Conservation (phyloP, 2,797 vertebrate species). For the Gobio occitaniae region DNA sequence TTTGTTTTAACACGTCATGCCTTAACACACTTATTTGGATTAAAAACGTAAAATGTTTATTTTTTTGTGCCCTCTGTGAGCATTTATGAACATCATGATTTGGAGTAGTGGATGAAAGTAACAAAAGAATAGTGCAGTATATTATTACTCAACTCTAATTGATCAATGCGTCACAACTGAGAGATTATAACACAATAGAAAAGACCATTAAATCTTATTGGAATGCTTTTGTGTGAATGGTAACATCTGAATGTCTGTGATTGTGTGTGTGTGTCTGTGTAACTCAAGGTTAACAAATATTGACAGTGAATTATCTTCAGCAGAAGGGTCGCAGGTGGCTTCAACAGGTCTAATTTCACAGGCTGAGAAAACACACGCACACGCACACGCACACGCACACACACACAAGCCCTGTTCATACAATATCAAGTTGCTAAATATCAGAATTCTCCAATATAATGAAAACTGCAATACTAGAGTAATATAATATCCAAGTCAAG, state of each 20-base stretch:
- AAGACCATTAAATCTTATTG: background rate
- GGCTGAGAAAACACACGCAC: slow-evolving; percentile 46
- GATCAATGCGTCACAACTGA: background rate
- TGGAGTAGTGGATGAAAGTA: background rate
- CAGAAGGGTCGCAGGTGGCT: slow-evolving; percentile 76
- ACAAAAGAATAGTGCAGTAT: slow-evolving; percentile 17
- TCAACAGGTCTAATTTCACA: slow-evolving; percentile 70
- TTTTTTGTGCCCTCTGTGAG: background rate
- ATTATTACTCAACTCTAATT: slow-evolving; percentile 19
- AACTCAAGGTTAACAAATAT: slow-evolving; percentile 78
- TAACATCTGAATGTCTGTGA: slow-evolving; percentile 38
- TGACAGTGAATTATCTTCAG: slow-evolving; percentile 78
- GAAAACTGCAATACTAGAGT: background rate
- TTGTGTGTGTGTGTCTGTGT: slow-evolving; percentile 49
- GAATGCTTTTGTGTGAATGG: slow-evolving; percentile 30
- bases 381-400: background rate
- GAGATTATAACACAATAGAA: slow-evolving; percentile 4
- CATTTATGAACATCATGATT: slow-evolving; percentile 3
- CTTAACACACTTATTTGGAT: background rate
- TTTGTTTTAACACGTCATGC: background rate
- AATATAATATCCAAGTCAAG: background rate
- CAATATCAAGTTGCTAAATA: background rate
- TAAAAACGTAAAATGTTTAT: background rate
- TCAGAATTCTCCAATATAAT: background rate
- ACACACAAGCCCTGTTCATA: background rate